Conservation (phyloP, 2,888 invertebrate genomes). For the Drosophila peninsularis region DNA sequence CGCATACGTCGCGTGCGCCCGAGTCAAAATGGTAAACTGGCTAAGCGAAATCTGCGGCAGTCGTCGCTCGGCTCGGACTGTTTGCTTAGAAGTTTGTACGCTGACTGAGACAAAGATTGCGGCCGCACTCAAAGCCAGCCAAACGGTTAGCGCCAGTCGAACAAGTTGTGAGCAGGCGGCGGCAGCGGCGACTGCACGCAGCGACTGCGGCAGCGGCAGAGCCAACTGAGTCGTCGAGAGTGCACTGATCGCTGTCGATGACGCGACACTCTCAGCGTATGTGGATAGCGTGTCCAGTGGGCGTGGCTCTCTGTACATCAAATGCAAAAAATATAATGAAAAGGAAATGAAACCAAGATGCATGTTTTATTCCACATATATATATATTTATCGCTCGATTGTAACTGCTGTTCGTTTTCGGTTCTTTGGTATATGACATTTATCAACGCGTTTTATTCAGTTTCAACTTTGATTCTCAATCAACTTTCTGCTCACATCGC, state of each 20-base stretch:
- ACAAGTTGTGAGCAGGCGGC: conserved; percentile 58
- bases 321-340: neutral
- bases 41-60: conserved; percentile 28
- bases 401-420: conserved; percentile 32
- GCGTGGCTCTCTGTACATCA: conserved; percentile 22
- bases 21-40: conserved; percentile 14
- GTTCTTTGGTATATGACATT: conserved; percentile 38
- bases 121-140: conserved; percentile 38
- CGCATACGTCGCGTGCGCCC: conserved; percentile 70
- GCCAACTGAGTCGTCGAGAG: conserved; percentile 10
- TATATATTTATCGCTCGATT: conserved; percentile 64
- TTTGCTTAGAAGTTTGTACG: conserved; percentile 78
- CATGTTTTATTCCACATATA: conserved; percentile 66
- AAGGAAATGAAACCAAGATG: conserved; percentile 36
- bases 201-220: conserved; percentile 14
- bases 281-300: conserved; percentile 25
- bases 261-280: neutral
- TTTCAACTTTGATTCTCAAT: conserved; percentile 23
- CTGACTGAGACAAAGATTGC: conserved; percentile 73
- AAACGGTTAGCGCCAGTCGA: conserved; percentile 35
- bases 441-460: conserved; percentile 42
- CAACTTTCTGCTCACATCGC: conserved; percentile 33
- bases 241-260: conserved; percentile 62
- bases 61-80: conserved; percentile 53
- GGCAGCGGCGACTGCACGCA: conserved; percentile 17